Conservation (phyloP, 1,140 invertebrate genomes). For the Pantala flavescens region DNA sequence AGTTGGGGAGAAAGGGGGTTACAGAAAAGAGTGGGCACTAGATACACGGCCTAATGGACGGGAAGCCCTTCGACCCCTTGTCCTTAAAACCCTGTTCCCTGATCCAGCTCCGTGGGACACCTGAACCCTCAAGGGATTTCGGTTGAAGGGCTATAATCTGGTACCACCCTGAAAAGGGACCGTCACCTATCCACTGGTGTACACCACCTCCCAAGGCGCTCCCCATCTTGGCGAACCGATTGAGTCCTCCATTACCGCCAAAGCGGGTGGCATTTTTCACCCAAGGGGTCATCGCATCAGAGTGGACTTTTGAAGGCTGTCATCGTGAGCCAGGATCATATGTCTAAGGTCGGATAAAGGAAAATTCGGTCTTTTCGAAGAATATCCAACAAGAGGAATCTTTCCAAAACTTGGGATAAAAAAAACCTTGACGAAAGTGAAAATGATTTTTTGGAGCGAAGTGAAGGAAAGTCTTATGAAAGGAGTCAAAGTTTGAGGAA, state of each 20-base stretch:
- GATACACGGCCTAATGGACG: background rate
- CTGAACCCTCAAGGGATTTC: background rate
- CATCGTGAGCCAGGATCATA: no score
- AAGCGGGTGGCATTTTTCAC: background rate
- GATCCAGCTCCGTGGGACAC: background rate
- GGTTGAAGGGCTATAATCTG: slow-evolving; percentile 1
- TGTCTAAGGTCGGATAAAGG: no score
- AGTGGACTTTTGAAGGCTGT: background rate
- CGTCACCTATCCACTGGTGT: background rate
- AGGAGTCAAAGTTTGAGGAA: no score
- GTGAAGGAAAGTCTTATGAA: no score
- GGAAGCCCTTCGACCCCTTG: background rate
- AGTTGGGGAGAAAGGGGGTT: no score
- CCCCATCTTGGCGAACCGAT: background rate
- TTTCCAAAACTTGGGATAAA: no score
- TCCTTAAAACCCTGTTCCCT: background rate
- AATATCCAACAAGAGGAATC: no score
- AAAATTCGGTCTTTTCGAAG: no score
- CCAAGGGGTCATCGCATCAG: background rate
- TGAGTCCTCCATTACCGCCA: background rate
- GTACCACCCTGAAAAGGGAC: background rate
- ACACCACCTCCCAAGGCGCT: background rate
- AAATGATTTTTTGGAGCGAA: no score
- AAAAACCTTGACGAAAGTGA: no score
- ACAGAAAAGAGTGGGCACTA: no score